Percentiles rank a stretch among this genome's conserved stretches.
phyloP scores from a whole-genome alignment of 2,113 vertebrate genomes.

The Heptranchias perlo region DNA sequence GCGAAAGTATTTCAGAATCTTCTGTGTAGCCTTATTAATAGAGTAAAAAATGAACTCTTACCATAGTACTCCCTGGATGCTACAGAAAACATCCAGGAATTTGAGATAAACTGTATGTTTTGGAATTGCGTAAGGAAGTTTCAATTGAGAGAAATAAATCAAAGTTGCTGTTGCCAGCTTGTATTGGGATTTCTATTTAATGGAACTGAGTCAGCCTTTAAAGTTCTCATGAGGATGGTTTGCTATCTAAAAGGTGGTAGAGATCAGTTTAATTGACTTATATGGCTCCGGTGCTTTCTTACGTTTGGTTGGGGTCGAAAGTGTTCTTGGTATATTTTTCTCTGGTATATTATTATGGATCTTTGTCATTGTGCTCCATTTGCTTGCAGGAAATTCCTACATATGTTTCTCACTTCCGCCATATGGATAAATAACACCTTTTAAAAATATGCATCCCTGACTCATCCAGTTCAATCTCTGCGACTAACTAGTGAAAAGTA shows the following conservation, averaged over 20 bases:
- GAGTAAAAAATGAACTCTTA: background rate
- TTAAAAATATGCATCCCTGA: conserved; percentile 29
- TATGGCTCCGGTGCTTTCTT: background rate
- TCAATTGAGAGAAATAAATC: background rate
- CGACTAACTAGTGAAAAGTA: conserved; percentile 12
- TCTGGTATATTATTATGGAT: background rate
- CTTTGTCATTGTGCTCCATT: background rate
- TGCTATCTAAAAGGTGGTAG: background rate
- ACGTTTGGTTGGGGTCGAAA: background rate
- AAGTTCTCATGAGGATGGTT: background rate
- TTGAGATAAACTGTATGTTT: background rate
- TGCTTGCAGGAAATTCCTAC: conserved; percentile 27
- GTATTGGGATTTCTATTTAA: background rate
- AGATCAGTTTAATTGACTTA: background rate
- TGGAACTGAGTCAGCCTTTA: background rate
- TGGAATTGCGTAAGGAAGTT: background rate
- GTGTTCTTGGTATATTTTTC: background rate
- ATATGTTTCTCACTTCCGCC: conserved; percentile 5
- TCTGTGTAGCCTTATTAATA: background rate
- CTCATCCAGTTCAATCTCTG: conserved; percentile 20
- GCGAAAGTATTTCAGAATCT: background rate
- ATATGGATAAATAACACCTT: conserved; percentile 30
- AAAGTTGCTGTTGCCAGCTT: background rate
- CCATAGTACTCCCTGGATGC: background rate
- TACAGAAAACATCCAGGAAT: background rate